Evolutionary conservation across 2,888 invertebrate genomes (phyloP).

Genomic region (Macrophya alboannulata): DNA sequence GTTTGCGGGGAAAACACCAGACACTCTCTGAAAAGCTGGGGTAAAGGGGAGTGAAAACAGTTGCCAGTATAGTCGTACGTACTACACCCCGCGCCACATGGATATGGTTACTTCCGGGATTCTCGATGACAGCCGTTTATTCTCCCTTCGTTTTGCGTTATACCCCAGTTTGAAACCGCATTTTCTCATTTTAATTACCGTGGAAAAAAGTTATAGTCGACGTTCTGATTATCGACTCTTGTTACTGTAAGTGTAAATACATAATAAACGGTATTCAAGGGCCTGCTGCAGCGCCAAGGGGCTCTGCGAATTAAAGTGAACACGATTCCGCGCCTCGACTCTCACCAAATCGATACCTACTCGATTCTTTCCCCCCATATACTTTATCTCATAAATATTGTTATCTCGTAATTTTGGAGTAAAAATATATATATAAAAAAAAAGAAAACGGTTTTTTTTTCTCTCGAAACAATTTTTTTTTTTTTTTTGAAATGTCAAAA

Average conservation of each 20-base stretch:
- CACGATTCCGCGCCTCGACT: neutral
- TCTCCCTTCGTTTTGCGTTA: neutral
- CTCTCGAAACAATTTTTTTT: no score
- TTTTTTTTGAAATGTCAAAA: no score
- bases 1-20: slow-evolving; percentile 64
- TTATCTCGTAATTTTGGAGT: no score
- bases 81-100: neutral
- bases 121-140: slow-evolving; percentile 18
- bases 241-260: slow-evolving; percentile 11
- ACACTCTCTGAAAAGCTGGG: slow-evolving; percentile 35
- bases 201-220: neutral
- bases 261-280: neutral
- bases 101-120: slow-evolving; percentile 40
- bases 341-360: neutral
- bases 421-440: no score
- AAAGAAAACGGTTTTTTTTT: no score
- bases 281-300: neutral
- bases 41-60: slow-evolving; percentile 65
- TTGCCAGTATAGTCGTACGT: slow-evolving; percentile 53
- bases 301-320: neutral
- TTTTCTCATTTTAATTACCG: slow-evolving; percentile 5
- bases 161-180: neutral
- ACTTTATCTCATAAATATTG: no score
- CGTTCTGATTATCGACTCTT: neutral
- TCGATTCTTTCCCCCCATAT: no score